Percentiles rank a stretch among this genome's conserved stretches.
Evolutionary conservation across 2,888 invertebrate genomes (phyloP).

Genomic region (Stegana nigrithorax): DNA sequence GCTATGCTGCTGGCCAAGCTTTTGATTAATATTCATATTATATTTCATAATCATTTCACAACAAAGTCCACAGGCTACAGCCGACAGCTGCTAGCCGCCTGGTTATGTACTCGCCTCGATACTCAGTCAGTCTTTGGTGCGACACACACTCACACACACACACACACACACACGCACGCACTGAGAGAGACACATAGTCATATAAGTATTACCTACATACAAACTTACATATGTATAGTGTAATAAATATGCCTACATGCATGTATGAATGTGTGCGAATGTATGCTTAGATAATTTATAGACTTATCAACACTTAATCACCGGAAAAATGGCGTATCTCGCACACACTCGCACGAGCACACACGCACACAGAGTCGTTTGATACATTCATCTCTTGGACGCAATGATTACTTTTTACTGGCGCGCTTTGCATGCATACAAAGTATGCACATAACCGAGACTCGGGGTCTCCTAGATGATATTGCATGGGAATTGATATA

Average conservation of each 20-base stretch:
- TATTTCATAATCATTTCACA: conserved; percentile 17
- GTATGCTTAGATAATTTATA: conserved; percentile 55
- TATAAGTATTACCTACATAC: too few relatives aligned
- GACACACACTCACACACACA: not conserved
- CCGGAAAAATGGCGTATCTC: conserved; percentile 52
- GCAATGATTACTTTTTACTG: conserved; percentile 43
- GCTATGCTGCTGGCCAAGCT: not conserved
- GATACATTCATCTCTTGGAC: conserved; percentile 33
- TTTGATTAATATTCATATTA: conserved; percentile 19
- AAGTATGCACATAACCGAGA: conserved; percentile 14
- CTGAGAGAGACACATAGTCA: too few relatives aligned
- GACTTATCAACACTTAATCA: conserved; percentile 61
- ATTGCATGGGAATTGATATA: conserved; percentile 2
- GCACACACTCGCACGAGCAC: conserved; percentile 29
- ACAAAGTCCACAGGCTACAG: too few relatives aligned
- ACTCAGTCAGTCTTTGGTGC: too few relatives aligned
- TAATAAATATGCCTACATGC: conserved; percentile 41
- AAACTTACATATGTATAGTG: too few relatives aligned
- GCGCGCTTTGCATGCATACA: not conserved
- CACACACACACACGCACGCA: not conserved
- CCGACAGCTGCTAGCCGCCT: not conserved
- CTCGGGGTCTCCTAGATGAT: too few relatives aligned
- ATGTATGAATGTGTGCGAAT: conserved; percentile 24
- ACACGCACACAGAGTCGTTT: conserved; percentile 29
- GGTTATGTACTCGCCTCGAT: not conserved